Evolutionary conservation across 2,797 vertebrate species (phyloP).

Genomic region (Pampus argenteus): DNA sequence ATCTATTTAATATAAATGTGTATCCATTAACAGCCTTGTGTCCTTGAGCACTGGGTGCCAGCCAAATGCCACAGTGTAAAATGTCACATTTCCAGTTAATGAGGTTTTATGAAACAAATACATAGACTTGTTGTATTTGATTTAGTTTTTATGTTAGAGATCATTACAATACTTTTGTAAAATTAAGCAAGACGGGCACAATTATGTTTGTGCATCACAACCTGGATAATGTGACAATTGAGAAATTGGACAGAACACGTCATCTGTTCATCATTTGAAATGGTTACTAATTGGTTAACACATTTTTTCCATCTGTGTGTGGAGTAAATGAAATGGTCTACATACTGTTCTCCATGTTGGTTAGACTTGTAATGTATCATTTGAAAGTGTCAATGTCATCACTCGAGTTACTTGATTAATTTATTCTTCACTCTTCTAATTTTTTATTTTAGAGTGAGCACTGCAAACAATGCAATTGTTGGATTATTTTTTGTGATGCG

Average conservation of each 20-base stretch:
- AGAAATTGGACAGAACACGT: not conserved
- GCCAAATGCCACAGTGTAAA: conserved; percentile 28
- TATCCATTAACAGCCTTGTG: conserved; percentile 14
- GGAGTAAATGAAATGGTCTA: not conserved
- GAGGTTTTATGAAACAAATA: conserved; percentile 1
- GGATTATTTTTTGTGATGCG: not conserved
- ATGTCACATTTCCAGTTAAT: not conserved
- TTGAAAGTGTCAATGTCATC: not conserved
- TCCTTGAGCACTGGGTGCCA: conserved; percentile 15
- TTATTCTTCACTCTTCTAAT: not conserved
- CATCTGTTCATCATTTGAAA: not conserved
- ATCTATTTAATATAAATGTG: conserved; percentile 14
- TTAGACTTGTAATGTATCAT: not conserved
- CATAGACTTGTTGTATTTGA: conserved; percentile 1
- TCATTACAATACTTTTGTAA: not conserved
- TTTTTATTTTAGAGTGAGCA: not conserved
- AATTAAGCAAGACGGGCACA: no score
- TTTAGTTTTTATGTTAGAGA: not conserved
- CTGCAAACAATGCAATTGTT: not conserved
- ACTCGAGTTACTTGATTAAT: conserved; percentile 1
- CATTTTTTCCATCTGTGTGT: not conserved
- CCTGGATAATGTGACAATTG: not conserved
- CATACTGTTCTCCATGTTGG: not conserved
- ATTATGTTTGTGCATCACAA: no score
- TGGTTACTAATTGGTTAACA: conserved; percentile 6